Conservation (phyloP, 2,797 vertebrate genomes). For the Tragelaphus eurycerus region DNA sequence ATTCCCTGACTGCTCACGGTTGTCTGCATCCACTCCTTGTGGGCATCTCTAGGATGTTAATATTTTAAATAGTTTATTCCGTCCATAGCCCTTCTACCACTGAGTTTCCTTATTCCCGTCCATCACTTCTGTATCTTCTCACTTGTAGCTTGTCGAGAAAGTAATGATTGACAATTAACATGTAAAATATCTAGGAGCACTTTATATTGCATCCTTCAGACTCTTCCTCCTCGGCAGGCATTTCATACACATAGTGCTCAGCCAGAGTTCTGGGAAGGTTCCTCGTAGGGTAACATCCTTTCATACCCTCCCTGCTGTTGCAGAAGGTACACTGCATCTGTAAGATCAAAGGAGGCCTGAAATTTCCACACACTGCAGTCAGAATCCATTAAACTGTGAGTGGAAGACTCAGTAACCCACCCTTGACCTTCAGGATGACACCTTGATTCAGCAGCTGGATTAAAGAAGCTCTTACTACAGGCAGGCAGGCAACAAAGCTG, state of each 20-base stretch:
- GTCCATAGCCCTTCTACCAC: background rate
- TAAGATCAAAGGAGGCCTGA: conserved; percentile 62
- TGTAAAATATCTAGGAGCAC: background rate
- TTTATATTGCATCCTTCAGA: background rate
- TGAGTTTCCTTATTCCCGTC: background rate
- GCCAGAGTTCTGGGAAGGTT: conserved; percentile 10
- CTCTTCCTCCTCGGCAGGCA: background rate
- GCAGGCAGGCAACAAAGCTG: conserved; percentile 60
- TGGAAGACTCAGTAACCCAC: conserved; percentile 46
- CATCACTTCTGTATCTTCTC: background rate
- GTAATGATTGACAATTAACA: background rate
- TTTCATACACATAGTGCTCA: background rate
- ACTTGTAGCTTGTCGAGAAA: background rate
- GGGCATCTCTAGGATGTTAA: background rate
- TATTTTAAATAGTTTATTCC: background rate
- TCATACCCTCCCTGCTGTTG: conserved; percentile 61
- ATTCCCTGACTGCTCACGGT: background rate
- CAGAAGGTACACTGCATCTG: conserved; percentile 55
- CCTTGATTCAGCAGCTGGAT: conserved; percentile 44
- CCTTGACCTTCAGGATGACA: conserved; percentile 57
- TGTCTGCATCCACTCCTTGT: background rate
- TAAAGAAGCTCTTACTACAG: conserved; percentile 60
- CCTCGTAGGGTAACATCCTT: conserved; percentile 35
- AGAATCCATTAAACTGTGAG: conserved; percentile 56
- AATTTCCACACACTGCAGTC: conserved; percentile 47